Evolutionary conservation across 2,113 vertebrate genomes (phyloP).

Genomic region (Stictonetta naevosa): DNA sequence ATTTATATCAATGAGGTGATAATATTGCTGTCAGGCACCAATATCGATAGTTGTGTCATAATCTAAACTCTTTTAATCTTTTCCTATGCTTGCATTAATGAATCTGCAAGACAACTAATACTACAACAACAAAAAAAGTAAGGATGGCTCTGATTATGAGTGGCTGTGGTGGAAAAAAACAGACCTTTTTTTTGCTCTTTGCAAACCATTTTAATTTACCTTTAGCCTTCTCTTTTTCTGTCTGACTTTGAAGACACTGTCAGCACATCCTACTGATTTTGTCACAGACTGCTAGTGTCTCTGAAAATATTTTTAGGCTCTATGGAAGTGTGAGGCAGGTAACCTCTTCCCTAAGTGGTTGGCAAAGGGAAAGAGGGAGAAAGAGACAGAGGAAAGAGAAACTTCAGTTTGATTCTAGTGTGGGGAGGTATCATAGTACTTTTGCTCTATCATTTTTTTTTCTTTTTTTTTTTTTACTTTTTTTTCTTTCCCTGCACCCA

Average conservation of each 20-base stretch:
- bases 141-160: neutral
- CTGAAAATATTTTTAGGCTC: constrained; percentile 68
- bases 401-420: constrained; percentile 20
- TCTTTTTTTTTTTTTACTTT: neutral
- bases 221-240: constrained; percentile 18
- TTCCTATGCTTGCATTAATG: constrained; percentile 52
- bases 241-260: constrained; percentile 30
- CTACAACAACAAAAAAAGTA: neutral
- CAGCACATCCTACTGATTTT: constrained; percentile 37
- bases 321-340: constrained; percentile 40
- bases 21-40: constrained; percentile 40
- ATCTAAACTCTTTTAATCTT: constrained; percentile 21
- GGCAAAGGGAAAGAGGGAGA: neutral
- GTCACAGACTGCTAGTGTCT: constrained; percentile 44
- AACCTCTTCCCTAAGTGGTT: constrained; percentile 36
- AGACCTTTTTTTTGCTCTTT: neutral
- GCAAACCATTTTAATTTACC: neutral
- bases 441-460: neutral
- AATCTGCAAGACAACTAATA: constrained; percentile 11
- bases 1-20: constrained; percentile 24
- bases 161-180: neutral
- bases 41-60: constrained; percentile 49
- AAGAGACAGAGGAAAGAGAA: neutral
- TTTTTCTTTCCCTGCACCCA: neutral
- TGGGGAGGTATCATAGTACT: neutral